Percentiles rank a stretch among this genome's conserved stretches.
Conservation (phyloP, 2,113 vertebrate genomes). For the Phyllopteryx taeniolatus region DNA sequence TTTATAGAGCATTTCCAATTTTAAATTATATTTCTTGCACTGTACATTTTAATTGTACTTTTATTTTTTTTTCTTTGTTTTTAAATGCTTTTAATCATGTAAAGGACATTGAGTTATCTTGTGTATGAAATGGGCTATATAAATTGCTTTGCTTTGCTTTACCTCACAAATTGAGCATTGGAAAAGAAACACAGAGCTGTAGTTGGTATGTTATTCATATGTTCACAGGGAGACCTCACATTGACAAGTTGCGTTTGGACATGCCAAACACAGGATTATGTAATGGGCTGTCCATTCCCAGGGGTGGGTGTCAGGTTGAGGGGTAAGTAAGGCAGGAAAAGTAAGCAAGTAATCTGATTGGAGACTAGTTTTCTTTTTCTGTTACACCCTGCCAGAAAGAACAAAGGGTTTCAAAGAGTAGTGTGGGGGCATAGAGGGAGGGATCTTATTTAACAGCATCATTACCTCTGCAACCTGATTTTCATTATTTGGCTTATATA, state of each 20-base stretch:
- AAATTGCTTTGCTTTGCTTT: too few relatives aligned
- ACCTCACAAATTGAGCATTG: neutral
- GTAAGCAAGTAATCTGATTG: constrained; percentile 39
- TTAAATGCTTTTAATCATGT: too few relatives aligned
- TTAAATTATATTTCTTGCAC: too few relatives aligned
- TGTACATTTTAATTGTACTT: too few relatives aligned
- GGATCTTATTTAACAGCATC: constrained; percentile 4
- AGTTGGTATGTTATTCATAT: neutral
- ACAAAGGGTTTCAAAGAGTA: constrained; percentile 41
- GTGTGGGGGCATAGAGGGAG: neutral
- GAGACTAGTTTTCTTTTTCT: constrained; percentile 17
- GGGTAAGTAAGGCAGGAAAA: constrained; percentile 34
- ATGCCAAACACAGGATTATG: constrained; percentile 42
- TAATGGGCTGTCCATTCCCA: constrained; percentile 48
- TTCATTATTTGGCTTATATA: neutral
- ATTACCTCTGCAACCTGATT: neutral
- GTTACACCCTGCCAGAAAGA: constrained; percentile 20
- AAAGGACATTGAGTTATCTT: too few relatives aligned
- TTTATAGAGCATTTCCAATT: too few relatives aligned
- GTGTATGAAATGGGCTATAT: too few relatives aligned
- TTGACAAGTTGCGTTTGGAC: constrained; percentile 31
- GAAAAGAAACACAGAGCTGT: neutral
- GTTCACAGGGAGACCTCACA: constrained; percentile 6
- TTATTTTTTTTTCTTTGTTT: too few relatives aligned
- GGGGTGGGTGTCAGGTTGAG: constrained; percentile 16